Conservation (phyloP, 2,113 vertebrate species). For the Gallinago jamesoni region DNA sequence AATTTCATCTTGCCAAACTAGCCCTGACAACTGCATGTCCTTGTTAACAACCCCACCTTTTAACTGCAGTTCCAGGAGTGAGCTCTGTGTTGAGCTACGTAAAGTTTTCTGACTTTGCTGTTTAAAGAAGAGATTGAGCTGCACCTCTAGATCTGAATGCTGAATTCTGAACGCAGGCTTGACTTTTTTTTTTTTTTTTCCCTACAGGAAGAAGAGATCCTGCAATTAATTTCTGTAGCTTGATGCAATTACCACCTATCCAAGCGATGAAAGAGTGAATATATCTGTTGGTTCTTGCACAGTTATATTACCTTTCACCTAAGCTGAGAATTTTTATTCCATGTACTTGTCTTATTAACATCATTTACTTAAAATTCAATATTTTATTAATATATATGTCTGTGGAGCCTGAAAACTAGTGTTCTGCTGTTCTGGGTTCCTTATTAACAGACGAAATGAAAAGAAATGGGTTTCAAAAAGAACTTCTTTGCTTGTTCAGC, state of each 20-base stretch:
- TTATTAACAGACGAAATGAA: background rate
- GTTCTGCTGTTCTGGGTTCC: background rate
- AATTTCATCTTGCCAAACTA: background rate
- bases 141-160: background rate
- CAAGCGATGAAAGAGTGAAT: background rate
- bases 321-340: background rate
- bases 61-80: background rate
- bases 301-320: background rate
- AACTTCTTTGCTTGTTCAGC: background rate
- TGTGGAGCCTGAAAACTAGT: background rate
- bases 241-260: background rate
- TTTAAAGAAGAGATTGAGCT: background rate
- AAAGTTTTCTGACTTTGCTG: background rate
- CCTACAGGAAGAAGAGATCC: background rate
- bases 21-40: background rate
- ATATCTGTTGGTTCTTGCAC: background rate
- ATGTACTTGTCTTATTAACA: fast-evolving
- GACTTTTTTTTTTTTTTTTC: background rate
- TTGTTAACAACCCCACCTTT: background rate
- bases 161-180: background rate
- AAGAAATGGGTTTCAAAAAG: background rate
- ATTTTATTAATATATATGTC: background rate
- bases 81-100: background rate
- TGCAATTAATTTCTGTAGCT: background rate
- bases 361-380: background rate